phyloP scores from a whole-genome alignment of 2,888 invertebrate species.

The Eilema griseolum region DNA sequence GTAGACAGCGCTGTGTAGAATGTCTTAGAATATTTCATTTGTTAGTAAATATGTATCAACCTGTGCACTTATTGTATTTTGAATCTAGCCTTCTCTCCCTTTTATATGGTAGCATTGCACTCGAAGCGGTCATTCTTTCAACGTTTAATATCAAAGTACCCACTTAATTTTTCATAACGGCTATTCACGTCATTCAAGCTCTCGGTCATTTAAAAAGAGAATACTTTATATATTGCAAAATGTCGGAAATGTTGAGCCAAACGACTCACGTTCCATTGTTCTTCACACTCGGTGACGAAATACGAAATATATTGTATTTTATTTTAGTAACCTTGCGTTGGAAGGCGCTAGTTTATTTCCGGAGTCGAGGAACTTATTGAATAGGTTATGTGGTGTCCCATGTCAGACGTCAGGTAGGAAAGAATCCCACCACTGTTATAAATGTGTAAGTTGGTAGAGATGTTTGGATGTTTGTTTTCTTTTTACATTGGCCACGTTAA shows the following conservation, averaged over 20 bases:
- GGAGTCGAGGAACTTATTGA: constrained; percentile 2
- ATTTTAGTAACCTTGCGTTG: constrained; percentile 14
- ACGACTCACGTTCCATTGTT: constrained; percentile 22
- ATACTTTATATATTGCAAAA: constrained; percentile 21
- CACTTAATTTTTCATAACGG: constrained; percentile 6
- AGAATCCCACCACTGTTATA: not conserved
- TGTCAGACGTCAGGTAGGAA: not conserved
- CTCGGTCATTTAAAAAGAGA: constrained; percentile 25
- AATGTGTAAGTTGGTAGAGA: not conserved
- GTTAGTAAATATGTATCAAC: too few species aligned
- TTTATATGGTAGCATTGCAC: not conserved
- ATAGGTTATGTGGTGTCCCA: not conserved
- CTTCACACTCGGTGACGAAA: constrained; percentile 16
- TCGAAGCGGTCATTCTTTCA: not conserved
- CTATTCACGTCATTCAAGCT: constrained; percentile 21
- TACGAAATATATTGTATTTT: constrained; percentile 10
- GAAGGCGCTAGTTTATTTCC: constrained; percentile 17
- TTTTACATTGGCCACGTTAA: too few species aligned
- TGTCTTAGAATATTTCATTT: too few species aligned
- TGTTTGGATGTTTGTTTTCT: too few species aligned
- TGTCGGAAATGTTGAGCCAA: constrained; percentile 24
- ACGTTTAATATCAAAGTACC: constrained; percentile 7
- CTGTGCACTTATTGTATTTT: not conserved
- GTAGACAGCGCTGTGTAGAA: too few species aligned
- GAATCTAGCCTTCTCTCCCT: not conserved